Percentiles rank a stretch among this genome's conserved stretches.
Evolutionary conservation across 2,113 vertebrate species (phyloP).

Genomic region (Colinus virginianus): DNA sequence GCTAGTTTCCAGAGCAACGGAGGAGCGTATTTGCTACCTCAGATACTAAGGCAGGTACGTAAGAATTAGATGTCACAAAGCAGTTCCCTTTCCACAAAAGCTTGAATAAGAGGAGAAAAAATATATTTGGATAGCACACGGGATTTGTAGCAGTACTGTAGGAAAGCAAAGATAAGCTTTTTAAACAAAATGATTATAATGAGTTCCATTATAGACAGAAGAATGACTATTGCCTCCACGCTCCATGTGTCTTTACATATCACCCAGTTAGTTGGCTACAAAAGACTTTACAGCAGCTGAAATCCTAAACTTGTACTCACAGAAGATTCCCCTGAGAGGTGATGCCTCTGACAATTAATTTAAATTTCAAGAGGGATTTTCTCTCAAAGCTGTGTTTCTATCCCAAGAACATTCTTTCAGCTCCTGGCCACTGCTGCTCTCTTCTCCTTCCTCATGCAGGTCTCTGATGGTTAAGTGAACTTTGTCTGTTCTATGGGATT

Average conservation of each 20-base stretch:
- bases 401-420: neutral
- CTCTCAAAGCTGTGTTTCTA: neutral
- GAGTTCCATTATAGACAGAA: neutral
- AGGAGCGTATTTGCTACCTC: slow-evolving; percentile 1
- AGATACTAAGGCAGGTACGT: neutral
- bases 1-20: slow-evolving; percentile 49
- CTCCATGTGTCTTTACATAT: neutral
- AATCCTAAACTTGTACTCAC: neutral
- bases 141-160: neutral
- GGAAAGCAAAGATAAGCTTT: slow-evolving; percentile 20
- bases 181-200: neutral
- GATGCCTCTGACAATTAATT: neutral
- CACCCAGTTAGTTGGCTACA: neutral
- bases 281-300: neutral
- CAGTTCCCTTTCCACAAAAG: neutral
- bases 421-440: neutral
- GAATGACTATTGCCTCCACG: neutral
- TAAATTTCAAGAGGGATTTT: neutral
- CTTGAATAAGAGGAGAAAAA: neutral
- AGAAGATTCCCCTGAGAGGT: neutral
- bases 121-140: neutral
- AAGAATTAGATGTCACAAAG: slow-evolving; percentile 34
- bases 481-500: neutral
- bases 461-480: slow-evolving; percentile 5
- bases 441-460: neutral